Percentiles rank a stretch among this genome's conserved stretches.
These are phyloP conservation scores for Euproctis similis DNA, from an alignment of 2,888 invertebrate species.

Conservation along the genomic window DNA sequence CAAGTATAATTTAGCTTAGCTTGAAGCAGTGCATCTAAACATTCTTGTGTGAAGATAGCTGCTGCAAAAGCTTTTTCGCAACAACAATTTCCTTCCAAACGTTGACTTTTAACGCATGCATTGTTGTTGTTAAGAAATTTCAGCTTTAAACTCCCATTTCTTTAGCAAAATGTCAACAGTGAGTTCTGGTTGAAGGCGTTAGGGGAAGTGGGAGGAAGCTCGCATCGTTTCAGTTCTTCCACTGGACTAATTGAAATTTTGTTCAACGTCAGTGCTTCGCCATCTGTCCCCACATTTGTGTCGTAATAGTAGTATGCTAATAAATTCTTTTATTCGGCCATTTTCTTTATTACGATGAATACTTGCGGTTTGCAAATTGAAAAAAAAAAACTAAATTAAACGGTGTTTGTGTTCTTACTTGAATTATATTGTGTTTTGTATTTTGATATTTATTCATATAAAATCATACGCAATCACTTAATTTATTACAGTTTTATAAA, in stretches of 20 bases:
- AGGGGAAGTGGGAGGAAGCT: constrained; percentile 31
- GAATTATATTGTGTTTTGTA: too few relatives aligned
- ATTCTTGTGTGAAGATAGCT: too few relatives aligned
- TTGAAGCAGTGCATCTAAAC: too few relatives aligned
- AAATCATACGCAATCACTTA: too few relatives aligned
- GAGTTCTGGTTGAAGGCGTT: constrained; percentile 41
- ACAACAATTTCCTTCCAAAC: constrained; percentile 35
- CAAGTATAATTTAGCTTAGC: too few relatives aligned
- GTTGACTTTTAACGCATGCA: constrained; percentile 51
- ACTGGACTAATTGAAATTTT: constrained; percentile 63
- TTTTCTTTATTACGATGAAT: constrained; percentile 22
- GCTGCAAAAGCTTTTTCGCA: constrained; percentile 42
- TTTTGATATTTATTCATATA: too few relatives aligned
- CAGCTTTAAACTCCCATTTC: constrained; percentile 65
- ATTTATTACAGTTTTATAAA: too few relatives aligned
- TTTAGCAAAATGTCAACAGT: constrained; percentile 68
- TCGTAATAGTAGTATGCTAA: constrained; percentile 44
- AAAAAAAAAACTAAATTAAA: too few relatives aligned
- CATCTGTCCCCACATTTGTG: constrained; percentile 35
- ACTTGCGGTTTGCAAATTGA: too few relatives aligned
- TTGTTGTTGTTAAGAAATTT: constrained; percentile 60
- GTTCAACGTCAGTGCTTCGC: constrained; percentile 42
- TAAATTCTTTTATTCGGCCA: constrained; percentile 34
- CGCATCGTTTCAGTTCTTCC: constrained; percentile 35
- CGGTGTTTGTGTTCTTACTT: too few relatives aligned